These are phyloP conservation scores for Megathymus violae DNA, from an alignment of 1,140 invertebrate genomes.

Conservation along the genomic window DNA sequence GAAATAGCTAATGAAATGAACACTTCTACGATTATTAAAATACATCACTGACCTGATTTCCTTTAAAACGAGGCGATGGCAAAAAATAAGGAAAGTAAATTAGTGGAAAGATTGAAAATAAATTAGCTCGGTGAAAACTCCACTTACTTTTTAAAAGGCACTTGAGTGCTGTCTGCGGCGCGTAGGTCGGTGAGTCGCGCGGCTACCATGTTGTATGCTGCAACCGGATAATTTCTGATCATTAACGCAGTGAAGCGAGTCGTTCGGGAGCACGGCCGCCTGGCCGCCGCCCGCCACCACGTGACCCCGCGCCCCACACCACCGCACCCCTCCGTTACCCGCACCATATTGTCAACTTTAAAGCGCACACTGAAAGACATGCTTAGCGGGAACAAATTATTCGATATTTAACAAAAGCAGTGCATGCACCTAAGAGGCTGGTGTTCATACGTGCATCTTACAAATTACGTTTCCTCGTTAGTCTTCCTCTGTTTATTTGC, in stretches of 20 bases:
- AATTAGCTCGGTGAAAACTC: too few relatives aligned
- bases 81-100: constrained; percentile 12
- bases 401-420: constrained; percentile 1
- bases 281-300: constrained; percentile 65
- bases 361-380: constrained; percentile 48
- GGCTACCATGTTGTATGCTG: constrained; percentile 98
- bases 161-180: constrained; percentile 94
- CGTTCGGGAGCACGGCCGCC: constrained; percentile 50
- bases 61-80: constrained; percentile 43
- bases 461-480: too few relatives aligned
- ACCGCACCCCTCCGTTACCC: constrained; percentile 35
- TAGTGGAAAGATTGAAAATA: background rate
- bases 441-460: too few relatives aligned
- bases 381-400: background rate
- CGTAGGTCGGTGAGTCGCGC: constrained; percentile 96
- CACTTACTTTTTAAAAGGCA: constrained; percentile 99
- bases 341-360: constrained; percentile 80
- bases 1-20: too few relatives aligned
- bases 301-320: too few relatives aligned
- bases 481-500: too few relatives aligned
- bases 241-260: constrained; percentile 83
- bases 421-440: background rate
- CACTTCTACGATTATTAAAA: too few relatives aligned
- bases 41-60: constrained; percentile 72
- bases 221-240: constrained; percentile 88